Evolutionary conservation across 1,140 invertebrate species (phyloP), one percentile per base, ranked within the genome.

Genomic region (Tetramorium alpestre): DNA sequence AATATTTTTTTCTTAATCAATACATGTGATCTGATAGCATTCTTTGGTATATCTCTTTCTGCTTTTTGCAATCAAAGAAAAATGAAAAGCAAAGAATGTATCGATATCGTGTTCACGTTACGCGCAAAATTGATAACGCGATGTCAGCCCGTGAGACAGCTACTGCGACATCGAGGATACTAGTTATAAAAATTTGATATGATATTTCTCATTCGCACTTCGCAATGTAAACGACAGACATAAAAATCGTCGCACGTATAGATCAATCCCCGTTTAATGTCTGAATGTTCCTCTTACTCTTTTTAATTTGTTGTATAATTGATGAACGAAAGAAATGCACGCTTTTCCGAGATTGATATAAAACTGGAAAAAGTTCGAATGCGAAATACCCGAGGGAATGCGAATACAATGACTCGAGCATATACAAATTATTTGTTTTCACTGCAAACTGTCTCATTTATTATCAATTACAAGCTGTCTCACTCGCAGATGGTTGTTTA

Each of bases 181-280:
- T 18, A 16, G 75, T 77, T 64, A 77, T 44, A 77, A 77, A 77
- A 77, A 64, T 64, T 77, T 77, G 75, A 77, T 77, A 77, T 25
- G 38, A 47, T 77, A 62, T 64, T 47, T 77, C 47, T n/a, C 25
- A 41, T 47, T 77, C 56, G 58, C 41, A 28, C 41, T 18, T 62
- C 56, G 16, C 75, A 44, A 28, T 22, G 38, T 18, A 44, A 41
- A 11, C 25, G 38, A 64, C 56, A n/a, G 16, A 10, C 47, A 64
- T 58, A 64, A 64, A 77, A 77, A 77, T 62, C 25, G 8, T 47
- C 25, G 25, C 51, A 16, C 38, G 25, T 77, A 28, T 47, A 25
- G 56, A 77, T 77, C 54, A 62, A 77, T 77, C 75, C 64, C 41
- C 41, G 25, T 77, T 77, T 77, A 64, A 77, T 41, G 18, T 77